phyloP scores from a whole-genome alignment of 2,888 invertebrate species.

The Andrena fulva region DNA sequence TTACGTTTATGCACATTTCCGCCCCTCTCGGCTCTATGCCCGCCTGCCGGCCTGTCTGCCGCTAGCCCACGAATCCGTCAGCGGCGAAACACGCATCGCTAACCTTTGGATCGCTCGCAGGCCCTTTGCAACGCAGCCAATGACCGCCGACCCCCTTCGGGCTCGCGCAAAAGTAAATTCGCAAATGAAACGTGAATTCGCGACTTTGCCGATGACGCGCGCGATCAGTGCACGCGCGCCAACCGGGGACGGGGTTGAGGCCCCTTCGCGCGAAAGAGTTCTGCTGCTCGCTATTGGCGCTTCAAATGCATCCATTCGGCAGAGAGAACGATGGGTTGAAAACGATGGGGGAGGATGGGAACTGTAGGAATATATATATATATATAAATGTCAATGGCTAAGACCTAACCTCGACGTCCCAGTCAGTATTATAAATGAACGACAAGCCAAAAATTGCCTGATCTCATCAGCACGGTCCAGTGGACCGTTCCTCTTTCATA shows the following conservation, averaged over 20 bases:
- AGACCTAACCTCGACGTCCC: not conserved
- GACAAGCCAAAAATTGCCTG: constrained; percentile 40
- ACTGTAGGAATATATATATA: too few relatives aligned
- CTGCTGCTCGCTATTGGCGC: too few relatives aligned
- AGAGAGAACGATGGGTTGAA: too few relatives aligned
- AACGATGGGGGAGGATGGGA: too few relatives aligned
- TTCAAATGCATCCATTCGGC: too few relatives aligned
- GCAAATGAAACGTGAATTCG: constrained; percentile 26
- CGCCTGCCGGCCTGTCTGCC: not conserved
- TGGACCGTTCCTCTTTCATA: constrained; percentile 49
- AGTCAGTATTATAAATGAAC: not conserved
- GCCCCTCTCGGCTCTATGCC: constrained; percentile 26
- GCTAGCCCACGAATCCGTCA: constrained; percentile 27
- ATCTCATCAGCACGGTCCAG: constrained; percentile 26
- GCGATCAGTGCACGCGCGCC: not conserved
- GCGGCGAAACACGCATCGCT: constrained; percentile 34
- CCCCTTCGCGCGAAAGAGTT: too few relatives aligned
- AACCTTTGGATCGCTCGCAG: constrained; percentile 23
- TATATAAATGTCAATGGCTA: too few relatives aligned
- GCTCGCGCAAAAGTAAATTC: constrained; percentile 24
- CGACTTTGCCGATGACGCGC: constrained; percentile 7
- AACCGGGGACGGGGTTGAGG: not conserved
- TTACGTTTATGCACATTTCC: constrained; percentile 58
- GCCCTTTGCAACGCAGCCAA: constrained; percentile 13
- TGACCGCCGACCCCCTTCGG: not conserved